Evolutionary conservation across 2,888 invertebrate species (phyloP).

Genomic region (Lochmaea capreae): DNA sequence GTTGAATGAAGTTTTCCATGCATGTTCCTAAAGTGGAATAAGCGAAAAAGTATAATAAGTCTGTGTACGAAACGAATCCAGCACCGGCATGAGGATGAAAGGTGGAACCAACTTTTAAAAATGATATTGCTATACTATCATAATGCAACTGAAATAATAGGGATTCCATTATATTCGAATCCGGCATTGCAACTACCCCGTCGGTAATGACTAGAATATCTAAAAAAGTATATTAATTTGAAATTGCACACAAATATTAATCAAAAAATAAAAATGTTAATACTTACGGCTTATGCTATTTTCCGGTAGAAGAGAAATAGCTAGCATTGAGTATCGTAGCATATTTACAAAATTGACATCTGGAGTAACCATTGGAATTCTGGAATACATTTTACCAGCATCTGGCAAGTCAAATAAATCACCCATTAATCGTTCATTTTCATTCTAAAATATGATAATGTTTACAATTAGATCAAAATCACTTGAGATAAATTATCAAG

Average conservation of each 20-base stretch:
- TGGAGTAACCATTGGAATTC: constrained; percentile 72
- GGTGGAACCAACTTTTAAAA: constrained; percentile 76
- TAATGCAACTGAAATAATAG: constrained; percentile 79
- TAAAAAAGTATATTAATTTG: constrained; percentile 59
- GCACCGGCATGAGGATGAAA: constrained; percentile 76
- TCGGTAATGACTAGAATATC: constrained; percentile 81
- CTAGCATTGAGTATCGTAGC: constrained; percentile 80
- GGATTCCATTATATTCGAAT: constrained; percentile 78
- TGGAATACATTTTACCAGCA: constrained; percentile 62
- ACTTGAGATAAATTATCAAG: not conserved
- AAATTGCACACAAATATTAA: not conserved
- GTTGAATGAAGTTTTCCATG: constrained; percentile 69
- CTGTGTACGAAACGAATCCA: constrained; percentile 78
- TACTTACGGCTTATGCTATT: constrained; percentile 78
- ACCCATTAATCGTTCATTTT: constrained; percentile 69
- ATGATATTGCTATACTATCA: constrained; percentile 79
- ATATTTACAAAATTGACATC: constrained; percentile 82
- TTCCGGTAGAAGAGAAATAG: constrained; percentile 79
- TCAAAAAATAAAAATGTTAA: constrained; percentile 13
- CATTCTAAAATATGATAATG: constrained; percentile 61
- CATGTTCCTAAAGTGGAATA: constrained; percentile 80
- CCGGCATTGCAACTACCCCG: constrained; percentile 78
- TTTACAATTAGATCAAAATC: constrained; percentile 7
- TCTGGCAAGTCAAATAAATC: constrained; percentile 68
- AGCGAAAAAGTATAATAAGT: constrained; percentile 80